Evolutionary conservation across 2,888 invertebrate genomes (phyloP).

Genomic region (Frankliniella intonsa): DNA sequence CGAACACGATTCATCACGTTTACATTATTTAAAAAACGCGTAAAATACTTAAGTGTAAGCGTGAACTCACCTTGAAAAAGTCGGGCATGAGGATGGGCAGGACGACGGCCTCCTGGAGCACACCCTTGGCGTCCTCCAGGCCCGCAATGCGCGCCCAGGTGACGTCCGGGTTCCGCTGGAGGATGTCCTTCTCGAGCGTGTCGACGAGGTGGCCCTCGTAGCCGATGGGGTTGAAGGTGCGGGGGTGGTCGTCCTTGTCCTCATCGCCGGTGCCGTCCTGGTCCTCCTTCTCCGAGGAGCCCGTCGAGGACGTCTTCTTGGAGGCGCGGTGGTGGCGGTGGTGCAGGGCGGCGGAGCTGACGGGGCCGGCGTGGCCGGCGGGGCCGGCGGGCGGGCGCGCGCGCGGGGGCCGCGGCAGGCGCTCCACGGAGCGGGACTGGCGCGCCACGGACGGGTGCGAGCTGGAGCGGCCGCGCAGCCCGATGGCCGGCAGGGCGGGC

Average conservation of each 20-base stretch:
- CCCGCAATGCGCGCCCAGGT: conserved; percentile 75
- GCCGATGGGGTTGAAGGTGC: conserved; percentile 62
- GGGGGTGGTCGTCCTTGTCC: conserved; percentile 42
- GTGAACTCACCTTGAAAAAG: conserved; percentile 65
- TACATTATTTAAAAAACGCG: background rate
- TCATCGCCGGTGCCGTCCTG: conserved; percentile 36
- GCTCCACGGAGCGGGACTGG: conserved; percentile 39
- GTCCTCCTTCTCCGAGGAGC: conserved; percentile 32
- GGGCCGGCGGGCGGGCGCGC: background rate
- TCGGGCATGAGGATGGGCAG: conserved; percentile 82
- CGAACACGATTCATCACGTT: background rate
- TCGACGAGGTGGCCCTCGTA: conserved; percentile 74
- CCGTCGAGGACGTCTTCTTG: conserved; percentile 27
- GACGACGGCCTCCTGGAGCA: conserved; percentile 81
- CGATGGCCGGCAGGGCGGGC: conserved; percentile 60
- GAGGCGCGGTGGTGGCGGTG: conserved; percentile 23
- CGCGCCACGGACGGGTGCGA: conserved; percentile 31
- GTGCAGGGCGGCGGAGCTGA: background rate
- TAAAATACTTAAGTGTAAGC: no score
- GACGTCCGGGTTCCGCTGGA: conserved; percentile 76
- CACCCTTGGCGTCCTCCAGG: conserved; percentile 67
- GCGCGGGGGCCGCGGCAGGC: conserved; percentile 33
- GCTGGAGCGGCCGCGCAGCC: conserved; percentile 38
- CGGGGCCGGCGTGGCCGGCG: background rate
- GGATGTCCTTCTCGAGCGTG: conserved; percentile 76